phyloP scores from a whole-genome alignment of 92 coral and sea anemone species.

The Ricordea florida region DNA sequence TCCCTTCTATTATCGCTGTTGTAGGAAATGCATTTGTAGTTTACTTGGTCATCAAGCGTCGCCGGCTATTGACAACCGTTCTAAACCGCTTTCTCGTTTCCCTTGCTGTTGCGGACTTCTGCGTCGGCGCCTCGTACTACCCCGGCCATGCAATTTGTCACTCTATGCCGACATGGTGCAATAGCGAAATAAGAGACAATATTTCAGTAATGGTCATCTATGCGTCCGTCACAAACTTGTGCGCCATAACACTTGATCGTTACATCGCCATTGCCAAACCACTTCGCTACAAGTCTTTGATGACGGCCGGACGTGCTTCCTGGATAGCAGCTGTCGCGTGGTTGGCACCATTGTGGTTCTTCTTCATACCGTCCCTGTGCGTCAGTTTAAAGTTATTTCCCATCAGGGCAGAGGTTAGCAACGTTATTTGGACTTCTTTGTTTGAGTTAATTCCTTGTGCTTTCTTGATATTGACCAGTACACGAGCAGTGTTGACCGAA shows the following conservation, averaged over 20 bases:
- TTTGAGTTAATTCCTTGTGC: conserved; percentile 16
- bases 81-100: conserved; percentile 1
- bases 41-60: too few species aligned
- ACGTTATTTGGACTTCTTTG: neutral
- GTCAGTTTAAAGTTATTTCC: neutral
- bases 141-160: conserved; percentile 16
- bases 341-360: neutral
- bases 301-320: neutral
- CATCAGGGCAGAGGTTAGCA: neutral
- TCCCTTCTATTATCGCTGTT: too few species aligned
- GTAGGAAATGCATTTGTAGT: too few species aligned
- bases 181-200: neutral
- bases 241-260: conserved; percentile 20
- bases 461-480: neutral
- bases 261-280: conserved; percentile 34
- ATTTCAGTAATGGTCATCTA: conserved; percentile 16
- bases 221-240: conserved; percentile 3
- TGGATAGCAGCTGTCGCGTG: neutral
- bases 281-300: conserved; percentile 3
- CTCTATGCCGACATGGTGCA: neutral
- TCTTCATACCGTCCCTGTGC: conserved; percentile 12
- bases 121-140: neutral
- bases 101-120: conserved; percentile 17
- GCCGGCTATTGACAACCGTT: too few species aligned
- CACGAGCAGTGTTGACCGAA: neutral